Base-by-base conservation (phyloP, 2,113 vertebrate genomes). In the Cercocebus atys region DNA sequence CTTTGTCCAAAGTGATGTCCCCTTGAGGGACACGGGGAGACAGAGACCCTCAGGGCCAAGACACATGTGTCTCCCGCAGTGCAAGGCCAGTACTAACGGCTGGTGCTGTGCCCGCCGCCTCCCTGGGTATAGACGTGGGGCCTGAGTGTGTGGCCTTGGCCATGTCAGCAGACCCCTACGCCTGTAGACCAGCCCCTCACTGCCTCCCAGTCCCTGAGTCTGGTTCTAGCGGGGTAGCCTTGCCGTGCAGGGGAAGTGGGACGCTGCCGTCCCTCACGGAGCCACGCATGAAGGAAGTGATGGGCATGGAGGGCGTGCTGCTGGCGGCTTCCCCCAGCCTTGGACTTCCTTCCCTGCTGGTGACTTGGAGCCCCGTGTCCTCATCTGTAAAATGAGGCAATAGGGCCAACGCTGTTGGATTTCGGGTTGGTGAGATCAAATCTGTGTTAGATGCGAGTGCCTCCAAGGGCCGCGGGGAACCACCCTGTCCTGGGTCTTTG, bases 21-120 rank as follows among this genome's bases (percentile, higher is more conserved):
- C 6, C 3, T 23, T 83, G 16, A 1, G 14, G 52, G 83, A 50
- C 38, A 23, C 23, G 32, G 18, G 6, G n/a, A 17, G 40, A 50
- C 4, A 10, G 85, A 27, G 52, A 5, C 79, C 1, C 22, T 5
- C 2, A 8, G 45, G 59, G n/a, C 40, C 45, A 0, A 2, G 5
- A 6, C 4, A 5, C 8, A 3, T 1, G 1, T 50, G 40, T n/a
- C 70, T 68, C 45, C 66, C 0, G 14, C 1, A 0, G 68, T 0
- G 40, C 6, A 27, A 27, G 0, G 16, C 17, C 78, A 8, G 52
- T 5, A 47, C 1, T 30, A 47, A 32, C 32, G 4, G 27, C 1
- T 0, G 1, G 8, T 9, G 3, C 32, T 3, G 7, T 20, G 5
- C 32, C 1, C 0, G 5, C 43, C 22, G 12, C 12, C 40, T 92